phyloP scores from a whole-genome alignment of 2,797 vertebrate species.

The Furcifer pardalis region DNA sequence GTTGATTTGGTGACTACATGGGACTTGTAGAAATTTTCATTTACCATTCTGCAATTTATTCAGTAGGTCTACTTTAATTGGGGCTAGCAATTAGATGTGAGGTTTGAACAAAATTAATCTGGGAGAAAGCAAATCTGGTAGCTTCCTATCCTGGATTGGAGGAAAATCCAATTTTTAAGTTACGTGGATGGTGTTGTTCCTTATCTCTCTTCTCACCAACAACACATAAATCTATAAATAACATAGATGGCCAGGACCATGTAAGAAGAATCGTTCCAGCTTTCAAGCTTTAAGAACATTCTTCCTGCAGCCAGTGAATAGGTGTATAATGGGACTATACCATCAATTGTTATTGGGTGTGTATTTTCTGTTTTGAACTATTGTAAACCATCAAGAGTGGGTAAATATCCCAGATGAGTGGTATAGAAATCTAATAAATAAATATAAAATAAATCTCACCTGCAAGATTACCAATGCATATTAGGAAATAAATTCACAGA shows the following conservation, averaged over 20 bases:
- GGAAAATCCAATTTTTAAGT: not conserved
- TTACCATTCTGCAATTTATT: not conserved
- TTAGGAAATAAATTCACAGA: not conserved
- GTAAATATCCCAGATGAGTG: too few species aligned
- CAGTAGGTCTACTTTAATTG: not conserved
- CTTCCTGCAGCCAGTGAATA: too few species aligned
- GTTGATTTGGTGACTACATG: too few species aligned
- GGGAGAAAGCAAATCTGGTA: too few species aligned
- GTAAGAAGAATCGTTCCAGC: not conserved
- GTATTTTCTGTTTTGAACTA: too few species aligned
- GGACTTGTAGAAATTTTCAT: too few species aligned
- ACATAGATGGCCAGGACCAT: not conserved
- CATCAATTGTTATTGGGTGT: too few species aligned
- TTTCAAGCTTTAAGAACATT: too few species aligned
- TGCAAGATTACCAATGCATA: not conserved
- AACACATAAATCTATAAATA: not conserved
- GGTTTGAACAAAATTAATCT: not conserved
- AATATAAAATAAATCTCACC: not conserved
- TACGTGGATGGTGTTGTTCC: not conserved
- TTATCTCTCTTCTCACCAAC: not conserved
- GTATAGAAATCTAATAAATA: too few species aligned
- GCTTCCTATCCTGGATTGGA: not conserved
- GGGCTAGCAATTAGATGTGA: not conserved
- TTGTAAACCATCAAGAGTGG: too few species aligned
- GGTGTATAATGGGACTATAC: too few species aligned